Evolutionary conservation across 2,888 invertebrate species (phyloP), one percentile per base, ranked within the genome.

Genomic region (Melieria omissa): DNA sequence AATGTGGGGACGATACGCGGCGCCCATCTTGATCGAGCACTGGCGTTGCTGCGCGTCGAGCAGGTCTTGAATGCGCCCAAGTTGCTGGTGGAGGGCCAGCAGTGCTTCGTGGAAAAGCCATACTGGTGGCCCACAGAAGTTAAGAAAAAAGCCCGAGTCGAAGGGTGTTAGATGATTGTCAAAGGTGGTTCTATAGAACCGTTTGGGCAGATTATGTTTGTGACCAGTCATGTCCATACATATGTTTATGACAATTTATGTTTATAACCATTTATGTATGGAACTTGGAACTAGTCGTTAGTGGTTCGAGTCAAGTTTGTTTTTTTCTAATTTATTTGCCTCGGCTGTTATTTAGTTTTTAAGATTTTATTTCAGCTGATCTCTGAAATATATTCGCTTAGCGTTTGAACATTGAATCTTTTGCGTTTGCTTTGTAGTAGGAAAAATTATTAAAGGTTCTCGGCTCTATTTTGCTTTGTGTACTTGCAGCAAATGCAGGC

Each of bases 121-220:
- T 78, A 82, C 14, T 96, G 96, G 96, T 96, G 96, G 96, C 95
- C 96, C 0, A 84, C 73, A n/a, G 82, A 84, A n/a, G 3, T 78
- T 8, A 62, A 74, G 4, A 69, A 46, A 6, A 80, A 79, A 41
- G 60, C 67, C n/a, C n/a, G 58, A 16, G 42, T 60, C 10, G 77
- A 74, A 78, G 86, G 84, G 9, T 71, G 45, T 9, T 66, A 71
- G 49, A 41, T 29, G 7, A 58, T 29, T 29, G 29, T 29, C 29
- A 29, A 29, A 29, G 29, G 29, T 29, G 29, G 29, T 29, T 29
- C 29, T 29, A 29, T 29, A 29, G 29, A 29, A 29, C 29, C 29
- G 29, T 29, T 29, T 29, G 29, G 29, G 29, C 29, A 2, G 29
- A 29, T 29, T 29, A 29, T 29, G 29, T 29, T 29, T 1, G 3